Evolutionary conservation across 2,888 invertebrate genomes (phyloP), one percentile per base, ranked within the genome.

Genomic region (Erebia ligea): DNA sequence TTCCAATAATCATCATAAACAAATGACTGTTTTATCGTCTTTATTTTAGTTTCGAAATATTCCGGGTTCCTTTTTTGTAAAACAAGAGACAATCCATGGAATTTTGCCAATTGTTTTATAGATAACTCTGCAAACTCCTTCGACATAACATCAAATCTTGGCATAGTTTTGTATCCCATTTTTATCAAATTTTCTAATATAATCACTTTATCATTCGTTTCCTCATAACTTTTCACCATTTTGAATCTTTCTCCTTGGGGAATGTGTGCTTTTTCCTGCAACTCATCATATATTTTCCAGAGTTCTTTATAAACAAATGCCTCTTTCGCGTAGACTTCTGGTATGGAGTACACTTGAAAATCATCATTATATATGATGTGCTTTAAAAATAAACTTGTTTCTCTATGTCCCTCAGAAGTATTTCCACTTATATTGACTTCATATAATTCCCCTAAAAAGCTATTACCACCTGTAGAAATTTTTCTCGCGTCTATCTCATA

Each of bases 341-440:
- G 50, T 5, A 86, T 68, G 0, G 84, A 79, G 61, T 84, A 77
- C n/a, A 85, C 76, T 72, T 79, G 77, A 63, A 83, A 74, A 1
- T 80, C 69, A 17, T 81, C 77, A 2, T 71, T 72, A 6, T 76
- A 72, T 42, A 84, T 76, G n/a, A 82, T 82, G n/a, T 80, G 76
- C 73, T 90, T 90, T 1, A 84, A 75, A 72, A 90, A 90, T 40
- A 89, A 76, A 58, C 84, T 81, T 4, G 79, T 78, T 77, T 83
- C 76, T 67, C 79, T 80, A 0, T 75, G 40, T 0, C 75, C 80
- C 0, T 77, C 67, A 15, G 9, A 48, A 0, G 79, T 80, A 75
- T 74, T 73, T 56, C 85, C 86, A 76, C 74, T 79, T 13, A 86
- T 59, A 56, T 84, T 76, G 10, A 86, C 76, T 80, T 84, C 83